phyloP scores from a whole-genome alignment of 1,140 invertebrate species.

The Steinernema feltiae region DNA sequence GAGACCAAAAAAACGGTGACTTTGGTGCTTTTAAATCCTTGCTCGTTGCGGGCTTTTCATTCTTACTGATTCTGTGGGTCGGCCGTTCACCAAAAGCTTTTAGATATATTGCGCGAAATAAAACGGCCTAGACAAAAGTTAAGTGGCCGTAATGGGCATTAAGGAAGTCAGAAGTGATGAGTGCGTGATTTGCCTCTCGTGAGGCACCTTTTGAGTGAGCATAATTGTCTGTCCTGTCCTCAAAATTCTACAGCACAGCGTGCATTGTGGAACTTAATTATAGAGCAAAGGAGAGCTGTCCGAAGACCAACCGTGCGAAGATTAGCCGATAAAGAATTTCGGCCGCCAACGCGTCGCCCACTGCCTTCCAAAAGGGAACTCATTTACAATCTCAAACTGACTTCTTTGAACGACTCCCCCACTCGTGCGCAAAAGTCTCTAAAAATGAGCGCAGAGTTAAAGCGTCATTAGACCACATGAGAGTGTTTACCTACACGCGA shows the following conservation, averaged over 20 bases:
- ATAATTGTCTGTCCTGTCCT: not conserved
- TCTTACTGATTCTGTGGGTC: constrained; percentile 47
- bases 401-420: not conserved
- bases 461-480: not conserved
- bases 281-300: not conserved
- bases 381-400: not conserved
- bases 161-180: not conserved
- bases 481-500: constrained; percentile 1
- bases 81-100: constrained; percentile 18
- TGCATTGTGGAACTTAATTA: not conserved
- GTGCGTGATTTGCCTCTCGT: not conserved
- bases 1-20: not conserved
- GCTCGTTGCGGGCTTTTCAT: constrained; percentile 49
- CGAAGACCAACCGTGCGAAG: not conserved
- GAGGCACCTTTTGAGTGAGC: not conserved
- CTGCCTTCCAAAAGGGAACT: not conserved
- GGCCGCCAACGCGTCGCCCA: not conserved
- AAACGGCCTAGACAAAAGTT: constrained; percentile 9
- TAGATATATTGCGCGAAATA: constrained; percentile 1
- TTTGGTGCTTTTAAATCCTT: too few relatives aligned
- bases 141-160: constrained; percentile 13
- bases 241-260: not conserved
- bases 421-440: not conserved
- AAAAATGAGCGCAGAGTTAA: not conserved
- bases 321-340: not conserved